Evolutionary conservation across 2,113 vertebrate genomes (phyloP).

Genomic region (Pangasianodon hypophthalmus): DNA sequence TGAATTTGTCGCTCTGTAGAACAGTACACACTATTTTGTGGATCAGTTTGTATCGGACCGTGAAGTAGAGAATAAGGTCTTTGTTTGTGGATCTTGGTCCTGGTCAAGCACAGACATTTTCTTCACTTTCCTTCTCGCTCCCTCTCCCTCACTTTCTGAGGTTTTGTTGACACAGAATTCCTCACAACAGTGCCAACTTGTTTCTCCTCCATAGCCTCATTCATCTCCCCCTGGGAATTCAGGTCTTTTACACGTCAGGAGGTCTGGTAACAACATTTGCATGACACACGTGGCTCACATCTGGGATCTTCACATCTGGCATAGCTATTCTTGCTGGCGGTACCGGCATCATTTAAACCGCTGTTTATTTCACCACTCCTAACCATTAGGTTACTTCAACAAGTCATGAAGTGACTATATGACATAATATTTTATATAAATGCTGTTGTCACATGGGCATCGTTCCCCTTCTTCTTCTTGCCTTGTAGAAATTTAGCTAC

Average conservation of each 20-base stretch:
- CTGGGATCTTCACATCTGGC: conserved; percentile 5
- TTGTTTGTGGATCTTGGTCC: conserved; percentile 58
- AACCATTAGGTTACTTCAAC: not conserved
- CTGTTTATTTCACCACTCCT: not conserved
- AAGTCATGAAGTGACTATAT: not conserved
- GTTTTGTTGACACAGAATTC: conserved; percentile 66
- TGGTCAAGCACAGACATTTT: not conserved
- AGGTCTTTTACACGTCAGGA: not conserved
- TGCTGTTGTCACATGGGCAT: not conserved
- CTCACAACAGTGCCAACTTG: conserved; percentile 61
- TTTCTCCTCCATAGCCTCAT: conserved; percentile 37
- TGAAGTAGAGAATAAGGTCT: conserved; percentile 60
- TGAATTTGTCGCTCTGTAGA: not conserved
- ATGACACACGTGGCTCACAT: conserved; percentile 15
- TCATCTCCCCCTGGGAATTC: conserved; percentile 9
- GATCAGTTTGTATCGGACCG: conserved; percentile 35
- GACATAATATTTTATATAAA: not conserved
- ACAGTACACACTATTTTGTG: conserved; percentile 1
- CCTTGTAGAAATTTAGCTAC: not conserved
- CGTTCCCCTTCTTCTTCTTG: not conserved
- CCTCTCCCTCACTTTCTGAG: not conserved
- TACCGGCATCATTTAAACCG: not conserved
- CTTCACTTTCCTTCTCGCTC: conserved; percentile 17
- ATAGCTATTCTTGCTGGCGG: no score
- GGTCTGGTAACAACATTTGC: not conserved